Base-by-base conservation (phyloP, 2,113 vertebrate genomes). In the Orcinus orca region DNA sequence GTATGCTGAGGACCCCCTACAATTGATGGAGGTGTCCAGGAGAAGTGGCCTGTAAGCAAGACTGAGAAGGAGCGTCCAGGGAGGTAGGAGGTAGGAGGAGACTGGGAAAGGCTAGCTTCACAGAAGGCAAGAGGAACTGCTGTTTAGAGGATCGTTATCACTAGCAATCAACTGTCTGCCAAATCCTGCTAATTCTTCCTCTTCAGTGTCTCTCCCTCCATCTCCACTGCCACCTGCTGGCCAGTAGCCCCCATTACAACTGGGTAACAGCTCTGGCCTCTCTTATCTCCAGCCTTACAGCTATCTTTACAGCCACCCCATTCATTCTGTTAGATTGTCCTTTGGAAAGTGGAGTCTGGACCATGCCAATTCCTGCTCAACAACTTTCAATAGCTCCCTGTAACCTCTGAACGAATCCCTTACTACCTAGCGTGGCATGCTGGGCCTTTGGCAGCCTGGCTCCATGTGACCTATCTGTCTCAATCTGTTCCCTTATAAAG, bases 191-290 rank as follows among this genome's bases (percentile, higher is more conserved):
- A 17, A 65, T 36, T 65, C 47, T 33, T 70, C 81, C 63, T 29
- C 58, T 15, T 23, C 26, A 29, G 58, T 62, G 58, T 67, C 11
- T 93, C 80, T 60, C 58, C 73, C 55, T 50, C 67, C 21, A 53
- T 60, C 83, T 95, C 67, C 60, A 94, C 88, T 94, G 96, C 93
- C 96, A 91, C 65, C 97, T 91, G 5, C 93, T 95, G 96, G 88
- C 38, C 53, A 71, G 38, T 20, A 21, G 29, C 2, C 1, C n/a
- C 15, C 70, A 95, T 89, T 95, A 93, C 93, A 96, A 55, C 21
- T 31, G n/a, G 41, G 36, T 60, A 26, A 33, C 58, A n/a, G 47
- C 15, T 55, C 68, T 6, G 13, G 41, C n/a, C 20, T 81, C 4
- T 41, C 25, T 6, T 25, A 4, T 81, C 38, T n/a, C 25, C 20